Evolutionary conservation across 2,113 vertebrate species (phyloP), one percentile per base, ranked within the genome.

Genomic region (Atlantisia rogersi): DNA sequence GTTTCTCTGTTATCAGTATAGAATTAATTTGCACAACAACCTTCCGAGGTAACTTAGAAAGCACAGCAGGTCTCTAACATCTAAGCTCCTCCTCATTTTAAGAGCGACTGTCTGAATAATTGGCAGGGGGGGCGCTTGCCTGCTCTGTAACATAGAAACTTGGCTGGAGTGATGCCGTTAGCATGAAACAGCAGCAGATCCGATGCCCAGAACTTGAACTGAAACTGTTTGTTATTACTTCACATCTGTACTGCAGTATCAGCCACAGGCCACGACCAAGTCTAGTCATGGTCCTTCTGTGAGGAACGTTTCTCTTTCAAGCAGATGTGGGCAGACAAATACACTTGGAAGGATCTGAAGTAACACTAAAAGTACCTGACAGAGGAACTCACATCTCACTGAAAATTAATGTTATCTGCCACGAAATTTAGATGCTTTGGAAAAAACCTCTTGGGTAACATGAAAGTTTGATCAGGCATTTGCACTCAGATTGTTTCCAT

Each of bases 51-150:
- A 92, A 58, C 58, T 71, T 48, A 44, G 58, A 79, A 94, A 53
- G 67, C 90, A 93, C 83, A 93, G 86, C 74, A 71, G 83, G 92
- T 82, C 93, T 86, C 92, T 75, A 95, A 76, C 68, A 86, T 90
- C 68, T 68, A 93, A 90, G 56, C 20, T 92, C 52, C 68, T 58
- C 86, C 83, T 67, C 62, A 87, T 92, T 93, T 92, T 88, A 92
- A 87, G 77, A 94, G 69, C 2, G 2, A 65, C 88, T 88, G 37
- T 86, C 60, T 75, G 80, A 94, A 86, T 79, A 96, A 96, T 73
- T 91, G 62, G 53, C 81, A 75, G 69, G 86, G 95, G 95, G 95
- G 69, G 86, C 92, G 58, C 53, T 73, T 84, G 58, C 80, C 80
- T 82, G 69, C 80, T 95, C 48, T 65, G 35, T n/a, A 75, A 48